Evolutionary conservation across 2,113 vertebrate species (phyloP).

Genomic region (Phalacrocorax brasilianus): DNA sequence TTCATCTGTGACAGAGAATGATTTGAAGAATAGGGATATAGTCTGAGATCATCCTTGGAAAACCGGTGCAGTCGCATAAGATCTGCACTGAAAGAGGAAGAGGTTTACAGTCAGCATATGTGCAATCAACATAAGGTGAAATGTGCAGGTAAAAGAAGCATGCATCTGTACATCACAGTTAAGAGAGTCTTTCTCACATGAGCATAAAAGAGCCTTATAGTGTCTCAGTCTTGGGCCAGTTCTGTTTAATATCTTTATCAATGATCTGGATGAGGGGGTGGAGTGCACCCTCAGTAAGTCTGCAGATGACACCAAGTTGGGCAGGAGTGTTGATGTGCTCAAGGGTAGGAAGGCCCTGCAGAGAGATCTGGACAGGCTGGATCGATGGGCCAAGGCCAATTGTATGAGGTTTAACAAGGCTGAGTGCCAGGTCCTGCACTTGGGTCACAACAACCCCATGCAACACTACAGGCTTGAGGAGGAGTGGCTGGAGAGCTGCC

Average conservation of each 20-base stretch:
- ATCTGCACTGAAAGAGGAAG: conserved; percentile 5
- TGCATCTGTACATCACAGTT: rapidly evolving
- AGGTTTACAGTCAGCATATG: not conserved
- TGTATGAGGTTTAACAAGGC: not conserved
- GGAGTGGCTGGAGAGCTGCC: too few species aligned
- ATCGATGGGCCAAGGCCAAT: too few species aligned
- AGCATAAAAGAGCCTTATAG: not conserved
- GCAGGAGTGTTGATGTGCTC: too few species aligned
- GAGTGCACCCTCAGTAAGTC: too few species aligned
- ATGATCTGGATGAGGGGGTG: not conserved
- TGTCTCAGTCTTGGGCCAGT: not conserved
- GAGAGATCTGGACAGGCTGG: not conserved
- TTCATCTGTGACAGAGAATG: not conserved
- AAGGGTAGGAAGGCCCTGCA: too few species aligned
- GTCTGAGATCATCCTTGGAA: conserved; percentile 15
- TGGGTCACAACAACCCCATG: not conserved
- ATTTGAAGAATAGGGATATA: conserved; percentile 20
- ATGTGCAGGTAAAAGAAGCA: conserved; percentile 32
- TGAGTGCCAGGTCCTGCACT: not conserved
- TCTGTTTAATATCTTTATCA: not conserved
- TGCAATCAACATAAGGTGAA: not conserved
- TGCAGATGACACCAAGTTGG: too few species aligned
- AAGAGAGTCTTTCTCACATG: not conserved
- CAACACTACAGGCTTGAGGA: too few species aligned
- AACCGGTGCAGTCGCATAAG: not conserved